Base-by-base conservation (phyloP, 2,888 invertebrate species). In the Anagyrus pseudococci region DNA sequence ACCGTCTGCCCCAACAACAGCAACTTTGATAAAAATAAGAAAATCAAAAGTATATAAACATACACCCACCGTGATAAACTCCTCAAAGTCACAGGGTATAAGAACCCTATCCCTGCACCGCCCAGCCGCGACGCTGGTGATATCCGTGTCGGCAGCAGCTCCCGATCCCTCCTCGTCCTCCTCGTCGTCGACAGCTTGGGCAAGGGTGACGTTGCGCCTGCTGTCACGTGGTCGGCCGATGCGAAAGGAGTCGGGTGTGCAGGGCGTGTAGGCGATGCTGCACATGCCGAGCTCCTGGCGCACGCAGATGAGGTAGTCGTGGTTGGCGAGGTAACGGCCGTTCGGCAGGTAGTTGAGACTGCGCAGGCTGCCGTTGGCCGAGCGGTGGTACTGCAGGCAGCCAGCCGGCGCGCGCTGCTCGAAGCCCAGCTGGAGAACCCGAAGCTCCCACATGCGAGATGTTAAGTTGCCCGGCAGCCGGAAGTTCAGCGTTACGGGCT, bases 321-420 rank as follows among this genome's bases (percentile, higher is more conserved):
- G 93, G 67, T 87, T 84, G 0, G 93, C 89, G 25, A 93, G 82
- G 75, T 92, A 92, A 0, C 93, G 86, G 0, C 93, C 93, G 73
- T 93, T 93, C 25, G 89, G 88, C 0, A 92, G 90, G 76, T 89
- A 93, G 80, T 93, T 93, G 80, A 93, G 89, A 0, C 92, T 92
- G 80, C 88, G 87, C 66, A 91, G 84, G 10, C 83, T 76, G 80
- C 90, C 90, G 72, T 86, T 87, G 2, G 80, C 73, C 8, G 84
- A 84, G 0, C 86, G 87, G 72, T 85, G 87, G 74, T 91, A 92
- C 78, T 93, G 93, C 44, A 91, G 79, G 73, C 93, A 93, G 17
- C 89, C 88, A 22, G 88, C 86, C 0, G 93, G 93, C 0, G 92
- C 91, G 1, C 91, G 83, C 72, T 91, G 85, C 20, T 88, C 89